Conservation (phyloP, 92 coral and sea anemone genomes). For the Zoanthus sociatus region DNA sequence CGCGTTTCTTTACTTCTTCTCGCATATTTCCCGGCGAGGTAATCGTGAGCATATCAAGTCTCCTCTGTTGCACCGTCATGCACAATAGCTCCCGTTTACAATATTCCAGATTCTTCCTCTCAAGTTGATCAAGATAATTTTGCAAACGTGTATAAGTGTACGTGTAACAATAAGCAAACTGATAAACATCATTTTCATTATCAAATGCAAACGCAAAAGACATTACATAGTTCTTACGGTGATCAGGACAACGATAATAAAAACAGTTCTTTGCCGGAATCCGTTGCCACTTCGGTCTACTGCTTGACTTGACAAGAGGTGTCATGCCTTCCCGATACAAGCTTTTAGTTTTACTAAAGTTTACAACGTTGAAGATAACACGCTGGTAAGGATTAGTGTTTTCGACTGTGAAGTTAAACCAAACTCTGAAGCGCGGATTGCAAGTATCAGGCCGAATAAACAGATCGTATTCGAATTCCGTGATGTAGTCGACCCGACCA, state of each 20-base stretch:
- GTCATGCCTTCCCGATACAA: conserved; percentile 99
- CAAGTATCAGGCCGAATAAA: conserved; percentile 99
- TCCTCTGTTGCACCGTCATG: conserved; percentile 90
- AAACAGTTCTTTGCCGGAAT: conserved; percentile 97
- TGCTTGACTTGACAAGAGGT: conserved; percentile 92
- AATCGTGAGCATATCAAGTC: conserved; percentile 88
- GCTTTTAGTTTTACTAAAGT: conserved; percentile 98
- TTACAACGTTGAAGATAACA: conserved; percentile 93
- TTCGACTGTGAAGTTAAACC: conserved; percentile 97
- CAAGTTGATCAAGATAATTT: conserved; percentile 84
- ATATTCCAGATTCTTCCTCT: conserved; percentile 70
- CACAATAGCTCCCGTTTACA: conserved; percentile 85
- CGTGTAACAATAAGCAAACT: conserved; percentile 97
- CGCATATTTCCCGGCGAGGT: conserved; percentile 86
- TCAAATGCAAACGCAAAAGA: conserved; percentile 99
- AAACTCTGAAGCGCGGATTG: conserved; percentile 97
- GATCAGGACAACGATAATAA: conserved; percentile 99
- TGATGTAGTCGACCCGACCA: conserved; percentile 96
- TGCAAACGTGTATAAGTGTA: conserved; percentile 96
- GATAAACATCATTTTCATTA: conserved; percentile 92
- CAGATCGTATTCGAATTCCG: conserved; percentile 95
- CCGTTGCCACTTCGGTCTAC: conserved; percentile 99
- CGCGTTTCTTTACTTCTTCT: conserved; percentile 73
- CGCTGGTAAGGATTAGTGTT: conserved; percentile 94
- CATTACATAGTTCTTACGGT: conserved; percentile 95